These are phyloP conservation scores for Drosophila athabasca DNA, from an alignment of 1,140 invertebrate genomes.

Conservation along the genomic window DNA sequence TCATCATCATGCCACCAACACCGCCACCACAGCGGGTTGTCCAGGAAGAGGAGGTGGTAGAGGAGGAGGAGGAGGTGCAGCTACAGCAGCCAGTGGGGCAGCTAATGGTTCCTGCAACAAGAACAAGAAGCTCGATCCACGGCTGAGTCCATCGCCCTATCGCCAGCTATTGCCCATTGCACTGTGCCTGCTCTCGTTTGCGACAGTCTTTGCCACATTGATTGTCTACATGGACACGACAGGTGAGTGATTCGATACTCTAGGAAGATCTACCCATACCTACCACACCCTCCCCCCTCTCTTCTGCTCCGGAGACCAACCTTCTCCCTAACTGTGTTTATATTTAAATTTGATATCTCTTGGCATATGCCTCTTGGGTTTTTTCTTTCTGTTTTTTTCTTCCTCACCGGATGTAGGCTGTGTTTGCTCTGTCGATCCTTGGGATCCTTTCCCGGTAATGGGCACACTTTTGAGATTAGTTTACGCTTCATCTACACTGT, in stretches of 20 bases:
- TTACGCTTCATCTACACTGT: constrained; percentile 62
- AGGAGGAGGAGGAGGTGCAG: constrained; percentile 28
- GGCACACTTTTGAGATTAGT: constrained; percentile 81
- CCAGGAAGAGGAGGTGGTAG: constrained; percentile 33
- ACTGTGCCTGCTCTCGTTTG: constrained; percentile 87
- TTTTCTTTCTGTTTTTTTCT: constrained; percentile 26
- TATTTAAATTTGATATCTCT: constrained; percentile 75
- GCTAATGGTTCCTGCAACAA: constrained; percentile 60
- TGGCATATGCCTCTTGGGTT: constrained; percentile 69
- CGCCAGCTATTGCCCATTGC: constrained; percentile 86
- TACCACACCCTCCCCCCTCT: background rate
- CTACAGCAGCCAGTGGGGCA: constrained; percentile 9
- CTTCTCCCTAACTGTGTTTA: constrained; percentile 29
- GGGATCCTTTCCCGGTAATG: constrained; percentile 57
- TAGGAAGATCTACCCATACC: background rate
- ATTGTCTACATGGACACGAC: constrained; percentile 88
- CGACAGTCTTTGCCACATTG: constrained; percentile 87
- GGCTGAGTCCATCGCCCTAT: constrained; percentile 80
- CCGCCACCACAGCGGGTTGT: constrained; percentile 33
- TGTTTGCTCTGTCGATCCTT: constrained; percentile 58
- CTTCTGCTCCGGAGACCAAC: background rate
- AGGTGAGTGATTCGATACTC: constrained; percentile 83
- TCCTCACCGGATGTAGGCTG: constrained; percentile 76
- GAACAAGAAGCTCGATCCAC: constrained; percentile 80
- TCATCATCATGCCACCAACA: constrained; percentile 36